Percentiles rank a stretch among this genome's conserved stretches.
These are phyloP conservation scores for Ictidomys tridecemlineatus DNA, from an alignment of 2,113 vertebrate genomes.

Conservation along the genomic window DNA sequence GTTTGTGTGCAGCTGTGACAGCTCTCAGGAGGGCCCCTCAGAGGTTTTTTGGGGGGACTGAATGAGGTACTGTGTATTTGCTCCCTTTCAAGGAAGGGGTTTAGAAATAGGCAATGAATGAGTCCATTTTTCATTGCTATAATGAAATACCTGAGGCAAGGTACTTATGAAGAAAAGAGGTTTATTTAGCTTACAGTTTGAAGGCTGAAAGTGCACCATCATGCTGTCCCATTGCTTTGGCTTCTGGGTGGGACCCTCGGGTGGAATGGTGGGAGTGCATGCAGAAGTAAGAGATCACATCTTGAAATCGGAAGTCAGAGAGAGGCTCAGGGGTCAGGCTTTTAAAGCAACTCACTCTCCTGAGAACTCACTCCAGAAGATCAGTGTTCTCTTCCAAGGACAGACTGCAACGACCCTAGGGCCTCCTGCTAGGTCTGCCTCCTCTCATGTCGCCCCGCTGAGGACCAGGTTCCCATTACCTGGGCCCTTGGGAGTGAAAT, in stretches of 20 bases:
- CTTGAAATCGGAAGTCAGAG: not conserved
- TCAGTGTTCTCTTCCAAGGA: not conserved
- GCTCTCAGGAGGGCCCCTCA: not conserved
- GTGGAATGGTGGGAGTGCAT: too few relatives aligned
- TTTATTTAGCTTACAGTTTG: not conserved
- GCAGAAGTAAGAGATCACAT: not conserved
- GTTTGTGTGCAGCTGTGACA: not conserved
- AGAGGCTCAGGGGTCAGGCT: too few relatives aligned
- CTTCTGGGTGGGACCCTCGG: not conserved
- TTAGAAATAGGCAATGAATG: not conserved
- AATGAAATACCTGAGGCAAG: not conserved
- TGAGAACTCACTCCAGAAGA: not conserved
- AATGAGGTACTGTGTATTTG: not conserved
- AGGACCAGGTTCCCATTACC: not conserved
- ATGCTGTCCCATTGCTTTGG: not conserved
- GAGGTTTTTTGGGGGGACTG: not conserved
- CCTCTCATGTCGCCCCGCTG: not conserved
- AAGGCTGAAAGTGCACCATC: not conserved
- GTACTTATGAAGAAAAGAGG: not conserved
- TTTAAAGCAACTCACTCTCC: too few relatives aligned
- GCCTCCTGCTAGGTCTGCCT: not conserved
- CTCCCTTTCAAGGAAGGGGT: not conserved
- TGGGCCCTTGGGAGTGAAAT: not conserved
- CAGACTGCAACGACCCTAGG: not conserved
- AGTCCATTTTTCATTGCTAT: not conserved